Percentiles rank a stretch among this genome's conserved stretches.
phyloP scores from a whole-genome alignment of 2,113 vertebrate species.

The Heteronetta atricapilla region DNA sequence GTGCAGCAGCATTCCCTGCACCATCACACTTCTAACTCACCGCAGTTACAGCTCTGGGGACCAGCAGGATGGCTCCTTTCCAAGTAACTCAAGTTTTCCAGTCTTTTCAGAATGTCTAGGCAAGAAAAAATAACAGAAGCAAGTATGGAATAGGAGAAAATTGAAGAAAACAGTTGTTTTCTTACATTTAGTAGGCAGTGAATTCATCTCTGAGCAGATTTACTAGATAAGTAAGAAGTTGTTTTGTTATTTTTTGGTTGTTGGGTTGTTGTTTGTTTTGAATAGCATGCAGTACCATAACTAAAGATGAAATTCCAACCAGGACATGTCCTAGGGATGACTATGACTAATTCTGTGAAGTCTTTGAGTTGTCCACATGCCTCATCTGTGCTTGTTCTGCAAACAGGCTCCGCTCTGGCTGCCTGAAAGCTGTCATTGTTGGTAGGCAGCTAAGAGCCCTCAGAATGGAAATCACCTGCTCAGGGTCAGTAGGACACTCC shows the following conservation, averaged over 20 bases:
- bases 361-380: neutral
- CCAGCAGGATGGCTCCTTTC: neutral
- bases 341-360: too few species aligned
- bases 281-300: neutral
- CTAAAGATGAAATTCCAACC: neutral
- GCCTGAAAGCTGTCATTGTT: too few species aligned
- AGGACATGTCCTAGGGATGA: neutral
- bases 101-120: neutral
- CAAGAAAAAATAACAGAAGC: neutral
- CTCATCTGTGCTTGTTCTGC: neutral
- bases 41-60: neutral
- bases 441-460: neutral
- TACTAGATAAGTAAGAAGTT: neutral
- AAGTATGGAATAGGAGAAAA: neutral
- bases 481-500: rapidly evolving
- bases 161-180: neutral
- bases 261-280: neutral
- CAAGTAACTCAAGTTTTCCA: neutral
- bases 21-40: rapidly evolving
- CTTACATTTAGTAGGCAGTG: neutral
- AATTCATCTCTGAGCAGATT: neutral
- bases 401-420: neutral
- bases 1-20: neutral
- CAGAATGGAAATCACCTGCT: rapidly evolving
- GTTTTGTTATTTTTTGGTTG: neutral